Conservation (phyloP, 2,797 vertebrate genomes). For the Hippopotamyrus pictus region DNA sequence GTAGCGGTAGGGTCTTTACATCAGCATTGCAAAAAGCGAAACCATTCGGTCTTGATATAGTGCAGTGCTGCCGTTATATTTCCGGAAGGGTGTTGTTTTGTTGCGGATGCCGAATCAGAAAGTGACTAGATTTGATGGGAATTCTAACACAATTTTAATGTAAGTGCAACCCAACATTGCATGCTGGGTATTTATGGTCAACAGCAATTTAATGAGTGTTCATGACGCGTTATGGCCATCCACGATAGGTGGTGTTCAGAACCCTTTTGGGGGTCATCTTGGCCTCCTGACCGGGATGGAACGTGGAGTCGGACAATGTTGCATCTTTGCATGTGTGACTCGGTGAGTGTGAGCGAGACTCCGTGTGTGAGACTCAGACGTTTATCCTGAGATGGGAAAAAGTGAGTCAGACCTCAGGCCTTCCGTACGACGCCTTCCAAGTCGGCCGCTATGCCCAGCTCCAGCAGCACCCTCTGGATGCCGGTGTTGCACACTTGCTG, state of each 20-base stretch:
- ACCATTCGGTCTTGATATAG: not conserved
- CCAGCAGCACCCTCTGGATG: slow-evolving; percentile 23
- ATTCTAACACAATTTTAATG: not conserved
- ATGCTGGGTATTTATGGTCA: not conserved
- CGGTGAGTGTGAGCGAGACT: not conserved
- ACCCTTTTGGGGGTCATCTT: not conserved
- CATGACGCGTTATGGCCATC: not conserved
- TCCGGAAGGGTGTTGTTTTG: not conserved
- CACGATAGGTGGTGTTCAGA: not conserved
- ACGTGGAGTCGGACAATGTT: not conserved
- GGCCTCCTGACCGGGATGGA: not conserved
- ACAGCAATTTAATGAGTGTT: not conserved
- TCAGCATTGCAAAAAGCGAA: not conserved
- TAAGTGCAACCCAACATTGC: not conserved
- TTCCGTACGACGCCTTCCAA: not conserved
- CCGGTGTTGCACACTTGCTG: slow-evolving; percentile 40
- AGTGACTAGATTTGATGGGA: not conserved
- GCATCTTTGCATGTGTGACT: not conserved
- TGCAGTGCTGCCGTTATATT: not conserved
- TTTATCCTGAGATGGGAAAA: slow-evolving; percentile 44
- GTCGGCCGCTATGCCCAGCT: not conserved
- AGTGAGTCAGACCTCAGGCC: not conserved
- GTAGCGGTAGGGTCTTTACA: not conserved
- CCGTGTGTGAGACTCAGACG: not conserved
- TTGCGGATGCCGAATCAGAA: not conserved